A percentile compares a stretch with the other conserved stretches of the same genome.
Evolutionary conservation across 2,113 vertebrate genomes (phyloP).

Genomic region (Rhinopomastus cyanomelas): DNA sequence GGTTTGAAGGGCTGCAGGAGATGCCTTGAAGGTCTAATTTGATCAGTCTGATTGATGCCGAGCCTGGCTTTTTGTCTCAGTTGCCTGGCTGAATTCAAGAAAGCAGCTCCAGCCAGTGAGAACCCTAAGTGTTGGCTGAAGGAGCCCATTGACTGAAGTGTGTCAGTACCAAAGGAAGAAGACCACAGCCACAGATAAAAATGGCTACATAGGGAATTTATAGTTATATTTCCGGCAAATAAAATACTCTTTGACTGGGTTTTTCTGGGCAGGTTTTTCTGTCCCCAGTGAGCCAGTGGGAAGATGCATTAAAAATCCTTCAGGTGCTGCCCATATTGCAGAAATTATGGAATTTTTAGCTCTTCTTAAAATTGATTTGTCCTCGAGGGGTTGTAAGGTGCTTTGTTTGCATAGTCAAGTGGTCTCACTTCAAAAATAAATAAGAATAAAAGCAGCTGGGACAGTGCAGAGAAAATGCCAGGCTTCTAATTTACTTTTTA

Average conservation of each 20-base stretch:
- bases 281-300: background rate
- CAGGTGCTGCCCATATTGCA: background rate
- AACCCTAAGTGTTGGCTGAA: background rate
- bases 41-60: background rate
- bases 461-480: conserved; percentile 58
- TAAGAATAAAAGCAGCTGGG: conserved; percentile 46
- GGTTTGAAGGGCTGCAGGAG: background rate
- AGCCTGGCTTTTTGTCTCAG: background rate
- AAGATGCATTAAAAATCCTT: background rate
- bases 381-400: conserved; percentile 33
- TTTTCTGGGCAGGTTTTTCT: background rate
- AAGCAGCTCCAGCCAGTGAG: background rate
- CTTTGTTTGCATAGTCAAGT: conserved; percentile 71
- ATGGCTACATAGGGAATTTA: background rate
- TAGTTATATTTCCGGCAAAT: background rate
- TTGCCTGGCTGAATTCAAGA: background rate
- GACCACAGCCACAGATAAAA: background rate
- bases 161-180: background rate
- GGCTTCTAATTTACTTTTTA: conserved; percentile 74
- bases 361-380: background rate
- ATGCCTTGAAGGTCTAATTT: background rate
- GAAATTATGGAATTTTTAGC: background rate
- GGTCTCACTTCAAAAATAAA: conserved; percentile 26
- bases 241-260: background rate
- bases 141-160: background rate